Percentiles rank a stretch among this genome's conserved stretches.
phyloP scores from a whole-genome alignment of 2,113 vertebrate species.

The Puma concolor region DNA sequence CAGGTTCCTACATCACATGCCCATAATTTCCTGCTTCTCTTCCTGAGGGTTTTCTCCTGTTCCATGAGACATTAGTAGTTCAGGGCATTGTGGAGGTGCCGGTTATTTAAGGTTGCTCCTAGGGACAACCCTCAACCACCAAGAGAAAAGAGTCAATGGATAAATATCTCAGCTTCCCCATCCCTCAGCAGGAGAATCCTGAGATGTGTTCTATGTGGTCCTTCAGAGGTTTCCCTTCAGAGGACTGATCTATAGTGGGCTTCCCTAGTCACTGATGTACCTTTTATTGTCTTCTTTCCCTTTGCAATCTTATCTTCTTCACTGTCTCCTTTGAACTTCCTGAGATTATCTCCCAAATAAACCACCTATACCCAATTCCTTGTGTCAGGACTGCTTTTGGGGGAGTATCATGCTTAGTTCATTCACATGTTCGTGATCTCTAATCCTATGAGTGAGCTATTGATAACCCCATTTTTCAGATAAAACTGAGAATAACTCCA shows the following conservation, averaged over 20 bases:
- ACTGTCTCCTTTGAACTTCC: not conserved
- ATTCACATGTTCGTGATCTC: not conserved
- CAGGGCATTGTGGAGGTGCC: not conserved
- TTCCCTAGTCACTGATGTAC: not conserved
- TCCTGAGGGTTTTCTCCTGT: not conserved
- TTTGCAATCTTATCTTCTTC: not conserved
- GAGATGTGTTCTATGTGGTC: not conserved
- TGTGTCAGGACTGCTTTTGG: not conserved
- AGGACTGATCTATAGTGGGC: not conserved
- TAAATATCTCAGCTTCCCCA: not conserved
- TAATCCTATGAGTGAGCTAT: not conserved
- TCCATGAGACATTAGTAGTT: not conserved
- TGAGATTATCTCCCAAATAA: not conserved
- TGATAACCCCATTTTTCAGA: conserved; percentile 3
- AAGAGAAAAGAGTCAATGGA: not conserved
- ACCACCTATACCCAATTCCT: not conserved
- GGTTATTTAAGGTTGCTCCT: not conserved
- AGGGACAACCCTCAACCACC: not conserved
- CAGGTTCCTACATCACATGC: not conserved
- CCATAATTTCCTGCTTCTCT: not conserved
- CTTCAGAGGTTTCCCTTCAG: not conserved
- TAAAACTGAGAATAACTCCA: conserved; percentile 17
- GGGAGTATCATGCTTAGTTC: not conserved
- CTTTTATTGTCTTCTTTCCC: not conserved
- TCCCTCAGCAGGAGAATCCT: not conserved